Evolutionary conservation across 2,113 vertebrate species (phyloP), one percentile per base, ranked within the genome.

Genomic region (Chaetura pelagica): DNA sequence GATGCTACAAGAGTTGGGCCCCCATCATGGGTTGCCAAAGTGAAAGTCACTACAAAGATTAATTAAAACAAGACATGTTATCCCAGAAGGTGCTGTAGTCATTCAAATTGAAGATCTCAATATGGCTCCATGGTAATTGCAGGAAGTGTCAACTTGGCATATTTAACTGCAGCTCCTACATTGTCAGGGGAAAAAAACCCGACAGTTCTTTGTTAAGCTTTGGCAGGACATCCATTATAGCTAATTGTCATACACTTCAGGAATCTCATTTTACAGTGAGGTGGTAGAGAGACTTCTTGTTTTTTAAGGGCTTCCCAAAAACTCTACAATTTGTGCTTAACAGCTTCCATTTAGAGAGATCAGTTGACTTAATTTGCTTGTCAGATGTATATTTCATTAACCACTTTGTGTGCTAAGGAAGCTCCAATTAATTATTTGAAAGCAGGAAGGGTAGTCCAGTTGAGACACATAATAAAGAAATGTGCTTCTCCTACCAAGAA

Each of bases 131-230:
- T 68, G 57, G 17, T 92, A 94, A 96, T 81, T 89, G 52, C 84
- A 93, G 69, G 57, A 95, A 96, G 89, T 87, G 68, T 95, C 84
- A 94, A 71, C 64, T 35, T 95, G 68, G 86, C 46, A 61, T 84
- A 92, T 94, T 94, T 91, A 94, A 79, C 52, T 72, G 77, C n/a
- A 84, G 72, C 71, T 94, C 84, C 84, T 92, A 90, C 64, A 57
- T 48, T 32, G 27, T 71, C 66, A 78, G 59, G 61, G 48, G 18
- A 86, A 92, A 78, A 72, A 34, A 2, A 0, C 4, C 12, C 12
- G 26, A 67, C 10, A 44, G 57, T 6, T 67, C 30, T 78, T 32
- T 82, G 54, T 86, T 35, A 69, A 63, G 55, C 9, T 80, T 84
- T 74, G 79, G 73, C 46, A 92, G 89, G 80, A 89, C 21, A 92